Evolutionary conservation across 2,113 vertebrate species (phyloP).

Genomic region (Oplegnathus fasciatus): DNA sequence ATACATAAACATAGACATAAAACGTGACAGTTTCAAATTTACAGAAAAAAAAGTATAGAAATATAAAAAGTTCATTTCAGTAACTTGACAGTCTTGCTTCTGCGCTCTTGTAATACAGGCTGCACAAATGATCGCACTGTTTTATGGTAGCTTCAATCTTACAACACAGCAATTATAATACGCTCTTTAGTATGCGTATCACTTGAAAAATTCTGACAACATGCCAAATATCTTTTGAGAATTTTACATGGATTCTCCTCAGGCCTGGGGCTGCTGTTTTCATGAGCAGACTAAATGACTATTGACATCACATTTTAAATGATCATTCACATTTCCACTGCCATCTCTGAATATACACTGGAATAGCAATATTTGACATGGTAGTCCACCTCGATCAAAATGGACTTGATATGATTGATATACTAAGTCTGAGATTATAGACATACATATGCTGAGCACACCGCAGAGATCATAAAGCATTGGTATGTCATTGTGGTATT

Average conservation of each 20-base stretch:
- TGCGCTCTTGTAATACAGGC: not conserved
- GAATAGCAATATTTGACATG: conserved; percentile 30
- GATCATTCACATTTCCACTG: conserved; percentile 36
- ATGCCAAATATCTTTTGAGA: conserved; percentile 15
- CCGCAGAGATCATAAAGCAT: conserved; percentile 81
- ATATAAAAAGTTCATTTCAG: not conserved
- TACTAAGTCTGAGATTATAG: conserved; percentile 60
- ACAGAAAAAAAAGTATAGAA: not conserved
- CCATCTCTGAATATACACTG: conserved; percentile 6
- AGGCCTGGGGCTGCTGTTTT: conserved; percentile 9
- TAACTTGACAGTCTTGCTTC: too few relatives aligned
- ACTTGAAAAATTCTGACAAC: conserved; percentile 26
- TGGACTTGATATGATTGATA: conserved; percentile 67
- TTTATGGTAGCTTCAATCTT: not conserved
- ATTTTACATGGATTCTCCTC: conserved; percentile 27
- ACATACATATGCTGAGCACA: conserved; percentile 72
- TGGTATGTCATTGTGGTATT: conserved; percentile 79
- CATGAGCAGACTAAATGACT: conserved; percentile 35
- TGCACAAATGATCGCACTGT: not conserved
- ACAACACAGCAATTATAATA: not conserved
- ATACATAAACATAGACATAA: too few relatives aligned
- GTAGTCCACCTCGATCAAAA: conserved; percentile 46
- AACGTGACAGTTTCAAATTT: not conserved
- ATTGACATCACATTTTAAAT: conserved; percentile 57
- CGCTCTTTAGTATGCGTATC: not conserved